Evolutionary conservation across 2,113 vertebrate genomes (phyloP), one percentile per base, ranked within the genome.

Genomic region (Catagonus wagneri): DNA sequence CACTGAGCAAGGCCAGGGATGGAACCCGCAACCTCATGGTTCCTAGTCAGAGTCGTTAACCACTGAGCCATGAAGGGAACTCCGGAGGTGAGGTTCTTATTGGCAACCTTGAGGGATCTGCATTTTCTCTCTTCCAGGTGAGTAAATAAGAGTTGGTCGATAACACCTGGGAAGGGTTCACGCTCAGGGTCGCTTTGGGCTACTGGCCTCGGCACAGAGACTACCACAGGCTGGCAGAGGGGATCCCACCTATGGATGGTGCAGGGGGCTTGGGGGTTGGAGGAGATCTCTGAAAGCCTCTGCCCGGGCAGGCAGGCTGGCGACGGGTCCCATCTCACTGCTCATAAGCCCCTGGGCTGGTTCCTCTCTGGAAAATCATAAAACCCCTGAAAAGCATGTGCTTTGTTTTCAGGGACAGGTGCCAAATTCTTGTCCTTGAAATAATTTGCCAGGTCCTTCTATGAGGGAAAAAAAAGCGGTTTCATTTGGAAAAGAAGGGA

Each of bases 391-490:
- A 44, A 44, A 68, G 20, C 69, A 13, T 3, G 50, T 6, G 78
- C 74, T 89, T 50, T 3, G 3, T 23, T 7, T 19, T 52, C 83
- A 69, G 69, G 58, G 66, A 83, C 6, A 2, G 29, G 13, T 68
- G 93, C 91, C 92, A 93, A 83, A 39, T 69, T 63, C 86, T 91
- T 83, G 86, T 78, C 78, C 92, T 94, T 50, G 89, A 63, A 90
- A 63, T 44, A 7, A 90, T 85, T 90, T 36, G 89, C 85, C 91
- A 88, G 76, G 44, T 83, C 81, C 89, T 78, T 60, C 91, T 78
- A 17, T 3, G 22, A 80, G 76, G 5, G 8, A 44, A 44, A 58
- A 81, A 63, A 83, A n/a, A 80, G 58, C 54, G 4, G 0, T 25
- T 89, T 61, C 15, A 58, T 58, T 11, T 71, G 65, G 27, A 76